Conservation (phyloP, 2,113 vertebrate species). For the Marmota flaviventris region DNA sequence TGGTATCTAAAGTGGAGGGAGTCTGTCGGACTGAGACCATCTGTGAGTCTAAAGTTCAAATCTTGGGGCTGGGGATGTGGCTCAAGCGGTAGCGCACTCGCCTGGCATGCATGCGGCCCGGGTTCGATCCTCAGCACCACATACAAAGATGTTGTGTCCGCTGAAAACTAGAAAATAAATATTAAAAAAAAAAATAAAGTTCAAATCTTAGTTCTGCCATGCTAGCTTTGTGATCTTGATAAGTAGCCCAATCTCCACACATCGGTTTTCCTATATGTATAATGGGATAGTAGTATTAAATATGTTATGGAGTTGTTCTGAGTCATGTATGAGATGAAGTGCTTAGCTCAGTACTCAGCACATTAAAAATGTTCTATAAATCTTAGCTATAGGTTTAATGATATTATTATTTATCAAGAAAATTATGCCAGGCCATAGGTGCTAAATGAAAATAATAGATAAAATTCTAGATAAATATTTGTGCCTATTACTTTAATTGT, state of each 20-base stretch:
- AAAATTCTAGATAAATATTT: background rate
- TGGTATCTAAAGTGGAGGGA: background rate
- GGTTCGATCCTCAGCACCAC: no score
- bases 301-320: background rate
- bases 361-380: slow-evolving; percentile 5
- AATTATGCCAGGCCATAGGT: background rate
- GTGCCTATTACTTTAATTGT: background rate
- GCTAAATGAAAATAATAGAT: background rate
- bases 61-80: no score
- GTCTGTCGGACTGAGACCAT: background rate
- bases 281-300: background rate
- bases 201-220: background rate
- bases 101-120: no score
- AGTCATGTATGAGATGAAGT: background rate
- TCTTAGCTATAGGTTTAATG: background rate
- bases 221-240: background rate
- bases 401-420: slow-evolving; percentile 15
- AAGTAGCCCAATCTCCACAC: background rate
- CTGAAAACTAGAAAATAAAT: no score
- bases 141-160: no score
- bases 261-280: background rate
- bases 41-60: background rate
- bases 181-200: no score
- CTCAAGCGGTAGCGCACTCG: no score
- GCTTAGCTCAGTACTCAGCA: background rate